phyloP scores from a whole-genome alignment of 2,888 invertebrate species.

The Parnassius glacialis region DNA sequence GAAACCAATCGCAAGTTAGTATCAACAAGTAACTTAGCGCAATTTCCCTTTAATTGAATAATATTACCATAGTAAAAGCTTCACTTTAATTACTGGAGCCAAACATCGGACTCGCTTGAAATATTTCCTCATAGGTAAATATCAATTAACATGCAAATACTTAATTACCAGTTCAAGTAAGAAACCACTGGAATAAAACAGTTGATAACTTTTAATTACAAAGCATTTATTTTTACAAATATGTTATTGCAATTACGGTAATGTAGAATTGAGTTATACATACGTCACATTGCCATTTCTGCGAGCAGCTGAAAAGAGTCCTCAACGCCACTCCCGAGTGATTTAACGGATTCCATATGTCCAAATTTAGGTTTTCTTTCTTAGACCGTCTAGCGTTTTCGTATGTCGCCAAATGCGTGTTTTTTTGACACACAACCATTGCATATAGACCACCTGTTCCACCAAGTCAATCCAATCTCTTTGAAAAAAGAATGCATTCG shows the following conservation, averaged over 20 bases:
- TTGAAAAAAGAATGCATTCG: no score
- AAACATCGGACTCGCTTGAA: constrained; percentile 46
- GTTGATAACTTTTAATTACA: constrained; percentile 3
- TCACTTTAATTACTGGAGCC: constrained; percentile 63
- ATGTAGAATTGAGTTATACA: no score
- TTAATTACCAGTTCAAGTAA: constrained; percentile 33
- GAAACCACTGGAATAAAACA: constrained; percentile 15
- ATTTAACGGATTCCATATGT: no score
- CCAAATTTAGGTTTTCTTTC: no score
- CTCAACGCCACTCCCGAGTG: no score
- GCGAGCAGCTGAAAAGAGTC: no score
- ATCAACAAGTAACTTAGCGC: constrained; percentile 56
- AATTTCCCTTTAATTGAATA: constrained; percentile 71
- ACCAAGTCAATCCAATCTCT: no score
- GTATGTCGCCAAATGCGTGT: no score
- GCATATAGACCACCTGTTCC: no score
- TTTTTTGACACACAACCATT: no score
- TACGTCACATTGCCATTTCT: background rate
- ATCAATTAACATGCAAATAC: constrained; percentile 49
- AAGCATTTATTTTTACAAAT: background rate
- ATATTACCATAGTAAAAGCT: constrained; percentile 68
- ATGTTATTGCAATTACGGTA: no score
- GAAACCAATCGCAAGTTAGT: constrained; percentile 53
- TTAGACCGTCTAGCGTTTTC: no score
- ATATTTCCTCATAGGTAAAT: constrained; percentile 45